Evolutionary conservation across 2,888 invertebrate genomes (phyloP).

Genomic region (Torymus tubicola): DNA sequence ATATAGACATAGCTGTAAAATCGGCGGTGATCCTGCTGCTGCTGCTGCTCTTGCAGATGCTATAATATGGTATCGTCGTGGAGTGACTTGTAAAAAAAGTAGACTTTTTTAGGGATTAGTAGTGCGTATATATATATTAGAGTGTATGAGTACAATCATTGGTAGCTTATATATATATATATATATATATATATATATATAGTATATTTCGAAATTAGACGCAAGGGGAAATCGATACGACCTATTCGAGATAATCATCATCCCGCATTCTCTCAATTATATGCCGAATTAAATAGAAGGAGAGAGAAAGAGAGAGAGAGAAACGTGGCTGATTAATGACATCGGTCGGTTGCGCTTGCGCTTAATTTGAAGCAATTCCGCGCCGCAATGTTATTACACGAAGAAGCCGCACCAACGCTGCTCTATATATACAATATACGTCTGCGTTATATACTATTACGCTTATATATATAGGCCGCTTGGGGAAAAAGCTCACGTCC

Average conservation of each 20-base stretch:
- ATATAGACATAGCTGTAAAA: conserved; percentile 45
- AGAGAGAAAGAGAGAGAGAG: background rate
- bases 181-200: background rate
- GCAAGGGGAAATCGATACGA: background rate
- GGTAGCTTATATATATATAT: background rate
- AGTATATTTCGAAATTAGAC: background rate
- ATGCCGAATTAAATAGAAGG: conserved; percentile 15
- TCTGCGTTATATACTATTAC: background rate
- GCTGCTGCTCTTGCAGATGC: conserved; percentile 35
- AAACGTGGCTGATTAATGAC: conserved; percentile 35
- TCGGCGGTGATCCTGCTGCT: conserved; percentile 1
- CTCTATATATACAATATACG: background rate
- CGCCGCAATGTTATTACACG: background rate
- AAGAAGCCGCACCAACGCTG: background rate
- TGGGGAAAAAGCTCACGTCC: conserved; percentile 53
- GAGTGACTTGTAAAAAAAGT: conserved; percentile 31
- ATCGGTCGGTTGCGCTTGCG: background rate
- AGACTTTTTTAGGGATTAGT: background rate
- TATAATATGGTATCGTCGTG: background rate
- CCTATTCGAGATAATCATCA: background rate
- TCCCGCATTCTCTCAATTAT: conserved; percentile 18
- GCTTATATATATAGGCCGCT: conserved; percentile 2
- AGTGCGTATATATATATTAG: no score
- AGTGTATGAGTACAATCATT: no score
- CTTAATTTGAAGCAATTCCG: conserved; percentile 23